Percentiles rank a stretch among this genome's conserved stretches.
These are phyloP conservation scores for Thunnus albacares DNA, from an alignment of 2,797 vertebrate species.

Conservation along the genomic window DNA sequence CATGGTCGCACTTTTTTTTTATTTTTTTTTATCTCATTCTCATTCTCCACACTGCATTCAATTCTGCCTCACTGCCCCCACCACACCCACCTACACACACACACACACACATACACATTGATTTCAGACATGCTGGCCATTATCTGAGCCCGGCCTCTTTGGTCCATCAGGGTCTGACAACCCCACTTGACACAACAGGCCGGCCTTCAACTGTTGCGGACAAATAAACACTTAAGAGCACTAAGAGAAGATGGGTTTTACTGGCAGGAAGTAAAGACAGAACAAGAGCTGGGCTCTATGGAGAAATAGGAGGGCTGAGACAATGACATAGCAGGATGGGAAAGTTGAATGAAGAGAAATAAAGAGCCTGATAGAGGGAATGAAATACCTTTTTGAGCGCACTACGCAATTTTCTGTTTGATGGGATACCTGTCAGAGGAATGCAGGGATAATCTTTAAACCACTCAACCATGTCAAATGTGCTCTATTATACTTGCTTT, in stretches of 20 bases:
- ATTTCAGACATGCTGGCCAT: conserved; percentile 36
- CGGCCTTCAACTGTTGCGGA: conserved; percentile 33
- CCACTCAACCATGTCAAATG: conserved; percentile 27
- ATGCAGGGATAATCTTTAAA: conserved; percentile 58
- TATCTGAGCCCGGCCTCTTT: conserved; percentile 34
- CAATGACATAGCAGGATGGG: conserved; percentile 12
- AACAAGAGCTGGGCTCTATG: not conserved
- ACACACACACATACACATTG: conserved; percentile 15
- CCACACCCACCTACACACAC: conserved; percentile 3
- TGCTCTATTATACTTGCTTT: conserved; percentile 21
- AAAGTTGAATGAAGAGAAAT: conserved; percentile 24
- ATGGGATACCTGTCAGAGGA: conserved; percentile 43
- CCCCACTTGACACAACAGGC: conserved; percentile 51
- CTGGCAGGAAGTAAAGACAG: conserved; percentile 15
- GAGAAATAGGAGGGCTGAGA: conserved; percentile 6
- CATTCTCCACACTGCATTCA: conserved; percentile 39
- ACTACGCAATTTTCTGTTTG: conserved; percentile 36
- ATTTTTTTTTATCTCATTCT: conserved; percentile 33
- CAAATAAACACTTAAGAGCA: conserved; percentile 54
- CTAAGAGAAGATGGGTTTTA: conserved; percentile 36
- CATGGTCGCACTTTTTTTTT: conserved; percentile 43
- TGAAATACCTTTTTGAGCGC: conserved; percentile 25
- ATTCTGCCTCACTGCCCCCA: conserved; percentile 27
- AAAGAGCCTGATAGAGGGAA: conserved; percentile 17
- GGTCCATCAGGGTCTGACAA: conserved; percentile 50